These are phyloP conservation scores for Sinocyclocheilus maitianheensis DNA, from an alignment of 2,113 vertebrate species.

Conservation along the genomic window DNA sequence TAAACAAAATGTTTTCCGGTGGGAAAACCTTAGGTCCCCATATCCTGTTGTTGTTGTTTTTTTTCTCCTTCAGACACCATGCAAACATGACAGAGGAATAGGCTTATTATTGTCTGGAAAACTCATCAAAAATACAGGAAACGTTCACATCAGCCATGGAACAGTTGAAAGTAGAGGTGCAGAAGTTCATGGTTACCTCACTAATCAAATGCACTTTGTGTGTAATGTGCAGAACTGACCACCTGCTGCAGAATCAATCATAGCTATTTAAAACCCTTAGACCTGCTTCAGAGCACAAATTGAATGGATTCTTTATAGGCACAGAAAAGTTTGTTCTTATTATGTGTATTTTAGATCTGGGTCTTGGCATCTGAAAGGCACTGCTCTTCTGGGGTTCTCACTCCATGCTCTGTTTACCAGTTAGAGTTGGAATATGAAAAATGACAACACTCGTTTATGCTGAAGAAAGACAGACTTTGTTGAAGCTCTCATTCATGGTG, in stretches of 20 bases:
- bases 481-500: slow-evolving; percentile 44
- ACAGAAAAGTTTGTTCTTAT: slow-evolving; percentile 1
- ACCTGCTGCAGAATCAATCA: slow-evolving; percentile 9
- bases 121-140: background rate
- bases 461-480: slow-evolving; percentile 43
- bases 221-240: background rate
- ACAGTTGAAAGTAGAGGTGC: background rate
- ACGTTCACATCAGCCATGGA: background rate
- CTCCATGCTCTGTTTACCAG: background rate
- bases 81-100: background rate
- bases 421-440: slow-evolving; percentile 33
- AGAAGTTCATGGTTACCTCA: background rate
- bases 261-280: background rate
- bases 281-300: slow-evolving; percentile 9
- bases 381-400: background rate
- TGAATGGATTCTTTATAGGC: slow-evolving; percentile 2
- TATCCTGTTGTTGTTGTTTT: background rate
- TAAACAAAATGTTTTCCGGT: background rate
- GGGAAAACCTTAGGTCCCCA: background rate
- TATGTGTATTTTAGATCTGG: background rate
- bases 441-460: slow-evolving; percentile 45
- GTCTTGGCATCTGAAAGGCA: no score
- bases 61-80: background rate
- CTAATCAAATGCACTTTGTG: background rate
- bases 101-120: background rate